phyloP scores from a whole-genome alignment of 92 coral and sea anemone genomes.

The Paramuricea clavata region DNA sequence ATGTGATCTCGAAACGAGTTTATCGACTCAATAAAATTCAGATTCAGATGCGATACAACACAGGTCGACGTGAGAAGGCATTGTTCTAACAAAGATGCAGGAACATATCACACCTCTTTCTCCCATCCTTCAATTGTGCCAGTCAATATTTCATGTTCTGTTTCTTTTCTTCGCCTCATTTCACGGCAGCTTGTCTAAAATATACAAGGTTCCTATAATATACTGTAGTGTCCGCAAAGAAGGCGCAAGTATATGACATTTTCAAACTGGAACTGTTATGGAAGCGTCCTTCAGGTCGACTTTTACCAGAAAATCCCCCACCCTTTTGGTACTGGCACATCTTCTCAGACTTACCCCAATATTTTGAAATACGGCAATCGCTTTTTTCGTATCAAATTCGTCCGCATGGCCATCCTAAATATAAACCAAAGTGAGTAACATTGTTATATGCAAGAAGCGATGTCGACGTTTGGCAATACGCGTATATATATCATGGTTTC shows the following conservation, averaged over 20 bases:
- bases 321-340: background rate
- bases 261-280: background rate
- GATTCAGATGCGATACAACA: too few relatives aligned
- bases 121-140: slow-evolving; percentile 99
- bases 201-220: background rate
- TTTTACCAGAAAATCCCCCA: background rate
- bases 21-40: too few relatives aligned
- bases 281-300: background rate
- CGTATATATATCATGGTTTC: too few relatives aligned
- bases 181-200: slow-evolving; percentile 97
- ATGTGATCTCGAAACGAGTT: too few relatives aligned
- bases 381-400: slow-evolving; percentile 97
- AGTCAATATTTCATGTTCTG: slow-evolving; percentile 95
- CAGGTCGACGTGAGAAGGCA: too few relatives aligned
- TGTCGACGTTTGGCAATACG: too few relatives aligned
- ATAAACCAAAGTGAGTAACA: background rate
- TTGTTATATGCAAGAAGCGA: too few relatives aligned
- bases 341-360: slow-evolving; percentile 72
- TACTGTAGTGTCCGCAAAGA: too few relatives aligned
- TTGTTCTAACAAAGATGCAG: background rate
- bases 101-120: slow-evolving; percentile 66
- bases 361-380: slow-evolving; percentile 94
- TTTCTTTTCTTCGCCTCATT: slow-evolving; percentile 93
- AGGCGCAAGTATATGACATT: too few relatives aligned
- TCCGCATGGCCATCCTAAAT: slow-evolving; percentile 93